A percentile compares a stretch with the other conserved stretches of the same genome.
phyloP scores from a whole-genome alignment of 2,113 vertebrate genomes.

The Psammodynastes pulverulentus region DNA sequence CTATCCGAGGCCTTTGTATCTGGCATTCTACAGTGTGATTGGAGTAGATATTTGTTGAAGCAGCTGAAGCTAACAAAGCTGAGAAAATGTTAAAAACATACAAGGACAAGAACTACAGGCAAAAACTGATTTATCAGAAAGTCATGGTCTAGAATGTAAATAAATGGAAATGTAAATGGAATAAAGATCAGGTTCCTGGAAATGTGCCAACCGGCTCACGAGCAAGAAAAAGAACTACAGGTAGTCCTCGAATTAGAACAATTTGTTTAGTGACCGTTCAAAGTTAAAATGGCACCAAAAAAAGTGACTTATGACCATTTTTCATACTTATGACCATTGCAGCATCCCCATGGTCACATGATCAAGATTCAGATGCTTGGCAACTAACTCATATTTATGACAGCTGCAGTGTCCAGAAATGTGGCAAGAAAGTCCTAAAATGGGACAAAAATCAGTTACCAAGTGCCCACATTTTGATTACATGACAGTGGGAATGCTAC shows the following conservation, averaged over 20 bases:
- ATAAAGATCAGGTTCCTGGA: not conserved
- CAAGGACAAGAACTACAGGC: not conserved
- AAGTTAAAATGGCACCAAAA: not conserved
- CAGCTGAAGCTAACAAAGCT: not conserved
- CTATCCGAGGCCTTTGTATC: not conserved
- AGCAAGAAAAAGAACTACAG: not conserved
- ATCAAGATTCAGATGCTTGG: not conserved
- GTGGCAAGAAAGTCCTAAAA: no score
- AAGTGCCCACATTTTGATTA: not conserved
- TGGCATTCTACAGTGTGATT: not conserved
- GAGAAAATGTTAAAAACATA: not conserved
- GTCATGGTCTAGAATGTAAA: not conserved
- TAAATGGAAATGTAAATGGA: no score
- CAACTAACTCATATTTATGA: not conserved
- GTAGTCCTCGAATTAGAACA: not conserved
- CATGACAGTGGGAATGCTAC: not conserved
- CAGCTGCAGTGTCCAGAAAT: not conserved
- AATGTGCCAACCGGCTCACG: not conserved
- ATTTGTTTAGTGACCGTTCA: not conserved
- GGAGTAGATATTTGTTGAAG: not conserved
- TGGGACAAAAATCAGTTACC: not conserved
- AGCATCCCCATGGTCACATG: not conserved
- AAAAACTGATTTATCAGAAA: not conserved
- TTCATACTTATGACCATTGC: not conserved
- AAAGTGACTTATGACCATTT: not conserved